Evolutionary conservation across 1,140 invertebrate genomes (phyloP).

Genomic region (Drosophila simulans): DNA sequence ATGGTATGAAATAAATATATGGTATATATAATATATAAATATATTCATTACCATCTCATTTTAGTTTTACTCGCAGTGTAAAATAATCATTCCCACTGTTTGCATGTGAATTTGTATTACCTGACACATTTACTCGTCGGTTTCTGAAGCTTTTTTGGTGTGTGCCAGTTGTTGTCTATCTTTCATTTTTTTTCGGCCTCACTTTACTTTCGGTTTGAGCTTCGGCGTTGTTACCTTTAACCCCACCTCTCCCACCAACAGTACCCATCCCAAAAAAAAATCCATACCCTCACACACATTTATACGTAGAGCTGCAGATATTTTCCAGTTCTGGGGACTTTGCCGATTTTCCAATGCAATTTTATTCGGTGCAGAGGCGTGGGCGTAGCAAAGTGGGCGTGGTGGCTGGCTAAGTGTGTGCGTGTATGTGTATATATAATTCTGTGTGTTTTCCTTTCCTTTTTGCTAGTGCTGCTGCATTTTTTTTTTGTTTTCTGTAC

Average conservation of each 20-base stretch:
- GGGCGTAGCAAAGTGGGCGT: neutral
- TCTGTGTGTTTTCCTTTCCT: slow-evolving; percentile 23
- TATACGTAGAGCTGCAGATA: slow-evolving; percentile 26
- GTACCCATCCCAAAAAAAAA: neutral
- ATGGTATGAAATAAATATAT: neutral
- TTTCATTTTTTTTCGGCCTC: slow-evolving; percentile 12
- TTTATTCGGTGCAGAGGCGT: slow-evolving; percentile 36
- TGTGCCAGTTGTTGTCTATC: slow-evolving; percentile 15
- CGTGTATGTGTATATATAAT: slow-evolving; percentile 21
- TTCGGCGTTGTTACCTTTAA: slow-evolving; percentile 42
- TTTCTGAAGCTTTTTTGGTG: slow-evolving; percentile 22
- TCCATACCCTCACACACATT: slow-evolving; percentile 1
- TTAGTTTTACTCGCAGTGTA: neutral
- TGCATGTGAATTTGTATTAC: slow-evolving; percentile 1
- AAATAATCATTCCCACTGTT: neutral
- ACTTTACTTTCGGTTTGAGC: slow-evolving; percentile 37
- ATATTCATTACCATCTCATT: neutral
- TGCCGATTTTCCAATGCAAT: slow-evolving; percentile 52
- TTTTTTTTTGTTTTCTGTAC: slow-evolving; percentile 13
- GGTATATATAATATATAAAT: too few relatives aligned
- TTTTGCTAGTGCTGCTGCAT: slow-evolving; percentile 8
- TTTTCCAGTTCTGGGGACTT: slow-evolving; percentile 46
- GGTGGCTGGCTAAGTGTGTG: slow-evolving; percentile 2
- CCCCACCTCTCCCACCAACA: too few relatives aligned
- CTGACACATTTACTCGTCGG: slow-evolving; percentile 31